phyloP scores from a whole-genome alignment of 1,140 invertebrate genomes.

The Coptotermes formosanus region DNA sequence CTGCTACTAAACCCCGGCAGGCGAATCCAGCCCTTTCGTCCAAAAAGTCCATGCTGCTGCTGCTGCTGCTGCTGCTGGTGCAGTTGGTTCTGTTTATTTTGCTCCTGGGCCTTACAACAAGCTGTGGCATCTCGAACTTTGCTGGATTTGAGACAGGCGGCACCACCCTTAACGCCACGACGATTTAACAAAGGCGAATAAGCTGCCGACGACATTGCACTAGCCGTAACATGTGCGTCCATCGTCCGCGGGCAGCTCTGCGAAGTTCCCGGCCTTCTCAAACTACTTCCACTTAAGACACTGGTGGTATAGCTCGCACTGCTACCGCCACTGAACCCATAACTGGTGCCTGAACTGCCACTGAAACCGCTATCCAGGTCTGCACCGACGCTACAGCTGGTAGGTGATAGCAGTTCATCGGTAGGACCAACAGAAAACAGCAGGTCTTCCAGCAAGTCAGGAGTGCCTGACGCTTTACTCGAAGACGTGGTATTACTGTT shows the following conservation, averaged over 20 bases:
- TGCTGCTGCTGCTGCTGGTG: neutral
- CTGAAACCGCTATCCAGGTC: constrained; percentile 79
- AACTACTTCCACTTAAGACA: neutral
- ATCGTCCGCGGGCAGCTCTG: neutral
- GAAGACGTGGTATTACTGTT: constrained; percentile 33
- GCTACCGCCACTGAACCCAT: neutral
- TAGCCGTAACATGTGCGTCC: neutral
- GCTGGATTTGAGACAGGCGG: neutral
- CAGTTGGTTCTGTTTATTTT: neutral
- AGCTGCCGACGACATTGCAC: neutral
- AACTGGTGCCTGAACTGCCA: constrained; percentile 53
- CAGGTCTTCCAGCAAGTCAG: constrained; percentile 44
- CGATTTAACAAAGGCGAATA: neutral
- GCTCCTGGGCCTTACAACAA: neutral
- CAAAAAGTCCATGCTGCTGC: constrained; percentile 7
- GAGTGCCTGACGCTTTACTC: neutral
- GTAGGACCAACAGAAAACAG: constrained; percentile 66
- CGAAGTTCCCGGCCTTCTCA: neutral
- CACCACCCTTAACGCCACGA: neutral
- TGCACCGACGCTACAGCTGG: constrained; percentile 49
- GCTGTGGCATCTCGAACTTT: neutral
- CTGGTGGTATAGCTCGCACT: neutral
- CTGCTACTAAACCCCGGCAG: neutral
- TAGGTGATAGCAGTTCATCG: constrained; percentile 68
- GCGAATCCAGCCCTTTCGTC: constrained; percentile 22